Base-by-base conservation (phyloP, 2,797 vertebrate species). In the Luscinia megarhynchos region DNA sequence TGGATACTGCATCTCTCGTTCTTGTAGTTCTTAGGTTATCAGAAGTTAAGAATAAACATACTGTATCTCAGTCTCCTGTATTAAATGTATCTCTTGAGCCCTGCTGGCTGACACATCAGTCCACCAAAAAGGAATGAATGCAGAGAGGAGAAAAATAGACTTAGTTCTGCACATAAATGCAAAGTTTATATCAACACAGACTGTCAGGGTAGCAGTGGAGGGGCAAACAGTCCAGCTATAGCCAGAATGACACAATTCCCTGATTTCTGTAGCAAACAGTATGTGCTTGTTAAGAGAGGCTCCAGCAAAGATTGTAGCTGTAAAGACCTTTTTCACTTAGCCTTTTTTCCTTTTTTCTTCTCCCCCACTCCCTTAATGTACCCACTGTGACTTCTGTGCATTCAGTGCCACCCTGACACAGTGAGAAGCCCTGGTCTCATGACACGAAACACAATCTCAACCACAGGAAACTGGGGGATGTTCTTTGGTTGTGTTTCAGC, bases 1-100 rank as follows among this genome's bases (percentile, higher is more conserved):
- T 96, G 97, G 97, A 97, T 98, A 97, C 85, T 97, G 98, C 98
- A 98, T 98, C 98, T 98, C 97, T 95, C 2, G 5, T 97, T 97
- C 95, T 94, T 97, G 95, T 98, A 97, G 97, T 97, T 95, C 95
- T 97, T 97, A 98, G 97, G 96, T 97, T 97, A 95, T 87, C 96
- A 94, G 97, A 96, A 97, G 88, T 97, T 97, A 96, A 91, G 95
- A 97, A 97, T 95, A 97, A 97, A 98, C 93, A 97, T 96, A 96
- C 97, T 95, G 96, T 97, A 97, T 98, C 97, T 96, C 92, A 90
- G 95, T 97, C 96, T 98, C 96, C 92, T 97, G 95, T 97, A 97
- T 89, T 83, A 97, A 96, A 96, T 97, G 86, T 97, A 96, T 97
- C 95, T 97, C 69, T 97, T 97, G 91, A 97, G 96, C 96, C 96